Conservation (phyloP, 2,797 vertebrate genomes). For the Amniataba percoides region DNA sequence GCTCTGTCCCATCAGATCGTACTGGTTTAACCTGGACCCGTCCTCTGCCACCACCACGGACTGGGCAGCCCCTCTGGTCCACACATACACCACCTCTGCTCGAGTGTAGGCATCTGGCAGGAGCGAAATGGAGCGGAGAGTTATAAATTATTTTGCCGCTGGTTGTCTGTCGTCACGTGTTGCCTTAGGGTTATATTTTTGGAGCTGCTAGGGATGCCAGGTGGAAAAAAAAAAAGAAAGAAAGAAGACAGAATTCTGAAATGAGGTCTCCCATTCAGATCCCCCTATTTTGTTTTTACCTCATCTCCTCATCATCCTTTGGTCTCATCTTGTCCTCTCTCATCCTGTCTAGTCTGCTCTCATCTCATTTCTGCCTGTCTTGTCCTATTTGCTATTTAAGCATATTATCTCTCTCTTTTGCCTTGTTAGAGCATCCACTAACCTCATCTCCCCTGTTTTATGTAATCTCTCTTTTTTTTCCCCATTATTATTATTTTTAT, state of each 20-base stretch:
- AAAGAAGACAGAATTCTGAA: constrained; percentile 7
- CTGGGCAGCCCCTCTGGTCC: constrained; percentile 93
- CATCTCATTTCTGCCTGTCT: constrained; percentile 46
- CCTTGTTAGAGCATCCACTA: constrained; percentile 21
- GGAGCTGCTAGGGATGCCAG: constrained; percentile 40
- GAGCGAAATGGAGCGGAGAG: constrained; percentile 37
- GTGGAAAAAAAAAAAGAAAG: constrained; percentile 10
- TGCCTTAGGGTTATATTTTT: constrained; percentile 30
- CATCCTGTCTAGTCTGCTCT: constrained; percentile 35
- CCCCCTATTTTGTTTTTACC: constrained; percentile 25
- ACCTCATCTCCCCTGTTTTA: constrained; percentile 24
- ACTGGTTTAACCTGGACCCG: constrained; percentile 96
- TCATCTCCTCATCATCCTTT: constrained; percentile 6
- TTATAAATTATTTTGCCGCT: constrained; percentile 42
- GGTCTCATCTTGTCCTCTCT: constrained; percentile 34
- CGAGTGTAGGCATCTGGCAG: constrained; percentile 95
- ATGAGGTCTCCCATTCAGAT: constrained; percentile 30
- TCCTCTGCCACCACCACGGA: constrained; percentile 99
- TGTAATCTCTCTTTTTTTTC: constrained; percentile 9
- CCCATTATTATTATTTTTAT: neutral
- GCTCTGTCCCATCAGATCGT: constrained; percentile 95
- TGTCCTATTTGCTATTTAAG: constrained; percentile 51
- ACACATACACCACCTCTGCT: constrained; percentile 96
- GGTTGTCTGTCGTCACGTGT: constrained; percentile 26
- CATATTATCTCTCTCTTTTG: constrained; percentile 31